Conservation (phyloP, 53 echinoderm and acorn worm species). For the Hippasteria phrygiana region DNA sequence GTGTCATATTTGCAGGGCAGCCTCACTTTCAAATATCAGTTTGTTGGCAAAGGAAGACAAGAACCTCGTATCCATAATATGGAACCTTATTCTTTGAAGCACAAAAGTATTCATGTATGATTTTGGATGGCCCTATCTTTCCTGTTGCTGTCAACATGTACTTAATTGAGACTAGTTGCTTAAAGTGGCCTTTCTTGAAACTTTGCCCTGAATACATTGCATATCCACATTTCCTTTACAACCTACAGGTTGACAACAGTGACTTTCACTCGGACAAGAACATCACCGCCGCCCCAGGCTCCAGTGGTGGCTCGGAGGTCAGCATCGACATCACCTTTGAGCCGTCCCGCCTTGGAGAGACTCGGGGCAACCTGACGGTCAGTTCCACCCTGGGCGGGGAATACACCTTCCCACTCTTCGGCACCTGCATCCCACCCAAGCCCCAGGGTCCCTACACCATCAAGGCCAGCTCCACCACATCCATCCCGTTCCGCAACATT, state of each 20-base stretch:
- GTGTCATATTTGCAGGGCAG: too few species aligned
- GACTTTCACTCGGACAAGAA: slow-evolving; percentile 98
- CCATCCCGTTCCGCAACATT: slow-evolving; percentile 96
- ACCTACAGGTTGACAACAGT: slow-evolving; percentile 83
- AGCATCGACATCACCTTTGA: slow-evolving; percentile 96
- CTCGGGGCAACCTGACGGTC: slow-evolving; percentile 82
- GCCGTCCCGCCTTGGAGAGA: slow-evolving; percentile 94
- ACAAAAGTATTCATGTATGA: too few species aligned
- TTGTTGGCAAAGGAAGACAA: too few species aligned
- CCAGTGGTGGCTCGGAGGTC: slow-evolving; percentile 96
- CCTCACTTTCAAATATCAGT: too few species aligned
- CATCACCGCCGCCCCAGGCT: slow-evolving; percentile 94
- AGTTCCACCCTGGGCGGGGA: slow-evolving; percentile 87
- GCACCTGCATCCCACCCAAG: slow-evolving; percentile 95
- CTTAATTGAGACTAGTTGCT: too few species aligned
- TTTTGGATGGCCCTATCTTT: too few species aligned
- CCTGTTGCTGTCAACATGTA: too few species aligned
- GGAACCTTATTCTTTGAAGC: too few species aligned
- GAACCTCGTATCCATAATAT: too few species aligned
- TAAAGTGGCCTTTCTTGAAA: too few species aligned
- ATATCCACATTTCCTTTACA: not conserved
- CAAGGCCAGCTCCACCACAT: slow-evolving; percentile 93
- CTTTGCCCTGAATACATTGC: too few species aligned
- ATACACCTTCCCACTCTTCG: slow-evolving; percentile 97
- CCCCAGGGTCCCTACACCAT: slow-evolving; percentile 93